These are phyloP conservation scores for Drosophila recens DNA, from an alignment of 2,888 invertebrate species.

Conservation along the genomic window DNA sequence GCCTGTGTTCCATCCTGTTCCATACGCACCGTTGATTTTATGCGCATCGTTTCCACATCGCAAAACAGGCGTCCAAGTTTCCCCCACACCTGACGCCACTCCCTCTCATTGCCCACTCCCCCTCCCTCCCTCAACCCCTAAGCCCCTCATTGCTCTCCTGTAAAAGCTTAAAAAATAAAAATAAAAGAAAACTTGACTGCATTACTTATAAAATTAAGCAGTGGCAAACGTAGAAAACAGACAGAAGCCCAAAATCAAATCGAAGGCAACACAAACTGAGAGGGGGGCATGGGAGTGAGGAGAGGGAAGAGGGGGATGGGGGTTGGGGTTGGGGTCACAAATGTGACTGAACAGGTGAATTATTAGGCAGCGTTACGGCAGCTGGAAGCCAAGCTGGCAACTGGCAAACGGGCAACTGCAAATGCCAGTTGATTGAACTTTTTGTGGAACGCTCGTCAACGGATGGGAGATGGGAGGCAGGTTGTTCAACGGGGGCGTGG, in stretches of 20 bases:
- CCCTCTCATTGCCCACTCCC: neutral
- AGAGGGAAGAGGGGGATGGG: too few species aligned
- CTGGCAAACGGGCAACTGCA: slow-evolving; percentile 47
- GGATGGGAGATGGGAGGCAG: neutral
- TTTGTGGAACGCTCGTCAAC: slow-evolving; percentile 36
- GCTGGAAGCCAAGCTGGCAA: slow-evolving; percentile 31
- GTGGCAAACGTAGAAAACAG: slow-evolving; percentile 53
- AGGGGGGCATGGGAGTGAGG: too few species aligned
- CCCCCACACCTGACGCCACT: neutral
- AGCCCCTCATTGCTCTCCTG: neutral
- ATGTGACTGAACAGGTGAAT: slow-evolving; percentile 66
- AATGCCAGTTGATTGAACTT: slow-evolving; percentile 68
- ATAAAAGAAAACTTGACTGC: slow-evolving; percentile 36
- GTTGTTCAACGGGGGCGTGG: neutral
- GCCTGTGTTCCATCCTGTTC: slow-evolving; percentile 44
- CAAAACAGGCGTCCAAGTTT: slow-evolving; percentile 59
- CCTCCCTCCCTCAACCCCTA: neutral
- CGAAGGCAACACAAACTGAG: slow-evolving; percentile 18
- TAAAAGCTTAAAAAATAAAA: slow-evolving; percentile 7
- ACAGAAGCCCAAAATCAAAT: slow-evolving; percentile 51
- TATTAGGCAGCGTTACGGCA: slow-evolving; percentile 48
- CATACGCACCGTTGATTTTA: slow-evolving; percentile 73
- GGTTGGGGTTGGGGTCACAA: slow-evolving; percentile 3
- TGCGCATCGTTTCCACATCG: slow-evolving; percentile 75
- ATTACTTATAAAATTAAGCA: slow-evolving; percentile 72